Conservation (phyloP, 2,888 invertebrate genomes). For the Meloe dianella region DNA sequence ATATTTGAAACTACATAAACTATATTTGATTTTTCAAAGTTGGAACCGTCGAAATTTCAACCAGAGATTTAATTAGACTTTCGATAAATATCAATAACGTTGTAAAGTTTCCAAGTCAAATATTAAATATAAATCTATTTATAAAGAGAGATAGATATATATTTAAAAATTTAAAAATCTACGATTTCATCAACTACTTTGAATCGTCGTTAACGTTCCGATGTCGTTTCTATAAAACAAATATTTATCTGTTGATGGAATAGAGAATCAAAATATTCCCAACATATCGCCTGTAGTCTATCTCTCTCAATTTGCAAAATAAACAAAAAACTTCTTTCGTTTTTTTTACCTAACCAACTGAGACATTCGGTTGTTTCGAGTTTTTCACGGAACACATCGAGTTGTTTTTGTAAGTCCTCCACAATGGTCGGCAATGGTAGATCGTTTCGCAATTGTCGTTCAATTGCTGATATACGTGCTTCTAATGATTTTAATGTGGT, state of each 20-base stretch:
- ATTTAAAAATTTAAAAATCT: conserved; percentile 34
- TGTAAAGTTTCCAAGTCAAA: no score
- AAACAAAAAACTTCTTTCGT: conserved; percentile 5
- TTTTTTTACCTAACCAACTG: conserved; percentile 66
- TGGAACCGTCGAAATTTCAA: no score
- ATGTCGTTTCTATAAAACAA: conserved; percentile 35
- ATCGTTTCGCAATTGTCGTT: conserved; percentile 64
- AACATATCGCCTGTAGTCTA: not conserved
- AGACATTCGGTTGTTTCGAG: conserved; percentile 68
- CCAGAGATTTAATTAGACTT: not conserved
- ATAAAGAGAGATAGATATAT: conserved; percentile 11
- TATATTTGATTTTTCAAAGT: no score
- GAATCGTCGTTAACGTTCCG: conserved; percentile 30
- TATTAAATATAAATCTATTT: not conserved
- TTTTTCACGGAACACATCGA: conserved; percentile 66
- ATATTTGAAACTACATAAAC: no score
- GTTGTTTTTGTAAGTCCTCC: conserved; percentile 65
- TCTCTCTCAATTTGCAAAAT: not conserved
- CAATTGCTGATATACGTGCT: conserved; percentile 65
- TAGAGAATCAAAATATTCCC: conserved; percentile 16
- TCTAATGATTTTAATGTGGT: conserved; percentile 65
- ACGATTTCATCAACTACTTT: conserved; percentile 38
- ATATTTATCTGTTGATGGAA: conserved; percentile 32
- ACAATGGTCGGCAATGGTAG: conserved; percentile 63
- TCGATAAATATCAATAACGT: not conserved